A percentile compares a stretch with the other conserved stretches of the same genome.
Evolutionary conservation across 1,140 invertebrate species (phyloP).

Genomic region (Mesaphorura yosii): DNA sequence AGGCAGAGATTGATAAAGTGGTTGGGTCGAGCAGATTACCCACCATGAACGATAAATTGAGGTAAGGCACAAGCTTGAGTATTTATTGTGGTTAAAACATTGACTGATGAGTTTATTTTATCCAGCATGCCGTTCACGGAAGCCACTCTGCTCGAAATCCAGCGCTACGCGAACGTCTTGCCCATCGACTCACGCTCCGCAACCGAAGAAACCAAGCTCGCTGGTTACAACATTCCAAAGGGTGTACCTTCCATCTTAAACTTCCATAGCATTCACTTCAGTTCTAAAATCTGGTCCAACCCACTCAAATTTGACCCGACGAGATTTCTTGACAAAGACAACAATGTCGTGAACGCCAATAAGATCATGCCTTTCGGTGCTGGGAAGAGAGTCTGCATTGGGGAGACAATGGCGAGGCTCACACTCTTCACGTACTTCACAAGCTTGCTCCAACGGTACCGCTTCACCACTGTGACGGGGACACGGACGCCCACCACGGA

Average conservation of each 20-base stretch:
- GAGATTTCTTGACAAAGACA: conserved; percentile 25
- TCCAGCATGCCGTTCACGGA: conserved; percentile 3
- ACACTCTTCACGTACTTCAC: conserved; percentile 31
- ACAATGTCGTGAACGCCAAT: conserved; percentile 18
- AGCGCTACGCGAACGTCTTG: conserved; percentile 4
- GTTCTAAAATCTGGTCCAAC: conserved; percentile 20
- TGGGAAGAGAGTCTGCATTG: background rate
- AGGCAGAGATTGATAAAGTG: conserved; percentile 63
- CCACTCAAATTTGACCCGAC: conserved; percentile 20
- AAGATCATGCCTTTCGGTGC: conserved; percentile 26
- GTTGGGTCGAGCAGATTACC: conserved; percentile 55
- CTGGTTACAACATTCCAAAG: conserved; percentile 9
- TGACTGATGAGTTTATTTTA: too few relatives aligned
- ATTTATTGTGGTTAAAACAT: background rate
- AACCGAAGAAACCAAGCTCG: background rate
- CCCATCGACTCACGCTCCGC: background rate
- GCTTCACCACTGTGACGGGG: background rate
- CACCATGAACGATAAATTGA: conserved; percentile 52
- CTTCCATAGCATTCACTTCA: conserved; percentile 20
- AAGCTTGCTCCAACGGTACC: conserved; percentile 26
- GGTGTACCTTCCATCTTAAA: conserved; percentile 21
- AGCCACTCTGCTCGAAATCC: conserved; percentile 3
- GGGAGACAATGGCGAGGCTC: conserved; percentile 31
- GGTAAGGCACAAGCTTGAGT: conserved; percentile 40
- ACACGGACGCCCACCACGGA: background rate